Conservation (phyloP, 2,888 invertebrate species). For the Macaria notata region DNA sequence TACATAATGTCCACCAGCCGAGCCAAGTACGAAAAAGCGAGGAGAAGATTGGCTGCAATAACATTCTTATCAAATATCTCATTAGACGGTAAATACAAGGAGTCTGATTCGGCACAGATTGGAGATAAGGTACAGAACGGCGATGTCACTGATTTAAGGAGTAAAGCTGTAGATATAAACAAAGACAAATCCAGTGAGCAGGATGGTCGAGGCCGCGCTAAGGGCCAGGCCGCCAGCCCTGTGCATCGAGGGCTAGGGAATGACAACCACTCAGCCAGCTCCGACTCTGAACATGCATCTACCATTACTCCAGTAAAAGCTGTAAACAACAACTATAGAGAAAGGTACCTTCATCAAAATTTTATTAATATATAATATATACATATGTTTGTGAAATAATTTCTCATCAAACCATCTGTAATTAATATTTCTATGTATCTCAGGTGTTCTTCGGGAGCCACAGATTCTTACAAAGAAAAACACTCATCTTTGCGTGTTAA, state of each 20-base stretch:
- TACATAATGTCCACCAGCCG: constrained; percentile 61
- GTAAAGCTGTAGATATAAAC: constrained; percentile 46
- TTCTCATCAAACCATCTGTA: constrained; percentile 11
- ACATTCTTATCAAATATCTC: constrained; percentile 98
- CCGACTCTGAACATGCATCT: constrained; percentile 87
- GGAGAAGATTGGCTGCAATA: constrained; percentile 94
- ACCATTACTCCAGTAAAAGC: constrained; percentile 85
- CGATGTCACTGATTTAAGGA: constrained; percentile 50
- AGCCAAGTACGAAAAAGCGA: constrained; percentile 84
- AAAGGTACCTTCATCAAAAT: constrained; percentile 75
- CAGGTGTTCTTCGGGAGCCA: constrained; percentile 68
- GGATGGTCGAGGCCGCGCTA: constrained; percentile 57
- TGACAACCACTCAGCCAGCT: constrained; percentile 85
- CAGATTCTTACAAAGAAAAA: constrained; percentile 68
- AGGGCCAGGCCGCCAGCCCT: constrained; percentile 63
- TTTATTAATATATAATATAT: background rate
- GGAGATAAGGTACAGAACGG: constrained; percentile 48
- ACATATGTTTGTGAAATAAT: constrained; percentile 7
- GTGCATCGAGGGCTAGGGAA: constrained; percentile 46
- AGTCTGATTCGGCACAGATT: constrained; percentile 76
- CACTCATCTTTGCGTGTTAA: constrained; percentile 54
- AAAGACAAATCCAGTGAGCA: constrained; percentile 50
- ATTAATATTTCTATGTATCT: background rate
- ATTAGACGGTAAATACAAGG: constrained; percentile 93
- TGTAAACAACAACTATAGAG: constrained; percentile 74